phyloP scores from a whole-genome alignment of 92 coral and sea anemone species.

The Montipora capitata region DNA sequence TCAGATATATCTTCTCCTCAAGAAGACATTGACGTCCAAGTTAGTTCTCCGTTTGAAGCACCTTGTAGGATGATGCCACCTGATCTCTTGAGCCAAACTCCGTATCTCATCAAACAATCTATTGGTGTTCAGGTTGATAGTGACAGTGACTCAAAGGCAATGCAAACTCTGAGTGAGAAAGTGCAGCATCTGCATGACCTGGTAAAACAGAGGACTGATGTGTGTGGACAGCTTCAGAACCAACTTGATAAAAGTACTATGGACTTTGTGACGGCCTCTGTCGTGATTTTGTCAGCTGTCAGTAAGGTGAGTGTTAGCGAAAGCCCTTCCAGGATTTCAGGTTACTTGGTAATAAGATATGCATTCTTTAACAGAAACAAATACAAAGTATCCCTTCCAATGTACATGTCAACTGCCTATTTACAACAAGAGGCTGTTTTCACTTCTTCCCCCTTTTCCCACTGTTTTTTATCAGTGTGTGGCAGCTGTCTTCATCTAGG shows the following conservation, averaged over 20 bases:
- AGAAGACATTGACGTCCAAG: slow-evolving; percentile 46
- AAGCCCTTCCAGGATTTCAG: no score
- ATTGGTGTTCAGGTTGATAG: slow-evolving; percentile 91
- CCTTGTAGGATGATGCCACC: slow-evolving; percentile 70
- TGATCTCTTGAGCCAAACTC: slow-evolving; percentile 91
- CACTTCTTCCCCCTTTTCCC: no score
- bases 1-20: slow-evolving; percentile 36
- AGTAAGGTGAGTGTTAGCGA: slow-evolving; percentile 65
- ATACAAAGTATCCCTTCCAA: no score
- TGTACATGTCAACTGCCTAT: no score
- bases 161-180: slow-evolving; percentile 74
- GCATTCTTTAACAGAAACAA: no score
- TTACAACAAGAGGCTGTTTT: no score
- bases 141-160: slow-evolving; percentile 64
- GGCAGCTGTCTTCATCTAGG: no score
- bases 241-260: slow-evolving; percentile 61
- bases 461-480: no score
- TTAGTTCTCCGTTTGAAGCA: slow-evolving; percentile 12
- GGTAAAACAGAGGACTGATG: slow-evolving; percentile 67
- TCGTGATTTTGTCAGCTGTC: slow-evolving; percentile 60
- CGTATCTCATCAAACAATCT: slow-evolving; percentile 78
- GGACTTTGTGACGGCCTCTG: slow-evolving; percentile 77
- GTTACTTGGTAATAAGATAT: no score
- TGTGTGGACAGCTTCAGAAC: slow-evolving; percentile 68
- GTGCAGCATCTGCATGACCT: slow-evolving; percentile 67